A percentile compares a stretch with the other conserved stretches of the same genome.
Evolutionary conservation across 2,888 invertebrate species (phyloP).

Genomic region (Chirona hameri): DNA sequence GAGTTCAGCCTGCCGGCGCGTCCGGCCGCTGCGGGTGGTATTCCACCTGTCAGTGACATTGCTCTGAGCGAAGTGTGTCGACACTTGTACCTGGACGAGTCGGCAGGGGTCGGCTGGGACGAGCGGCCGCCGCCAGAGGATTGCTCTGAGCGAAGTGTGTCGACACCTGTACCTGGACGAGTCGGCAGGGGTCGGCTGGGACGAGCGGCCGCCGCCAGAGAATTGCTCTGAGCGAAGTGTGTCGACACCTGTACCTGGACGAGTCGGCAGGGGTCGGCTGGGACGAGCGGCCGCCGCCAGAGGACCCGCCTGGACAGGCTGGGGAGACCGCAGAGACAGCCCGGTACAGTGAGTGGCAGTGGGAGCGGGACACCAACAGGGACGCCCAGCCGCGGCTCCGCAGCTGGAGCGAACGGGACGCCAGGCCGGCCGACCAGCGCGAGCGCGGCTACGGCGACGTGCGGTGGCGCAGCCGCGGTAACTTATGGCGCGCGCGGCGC

Average conservation of each 20-base stretch:
- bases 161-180: slow-evolving; percentile 34
- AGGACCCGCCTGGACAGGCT: neutral
- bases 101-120: neutral
- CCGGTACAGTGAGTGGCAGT: neutral
- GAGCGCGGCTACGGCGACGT: no score
- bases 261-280: neutral
- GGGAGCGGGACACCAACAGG: neutral
- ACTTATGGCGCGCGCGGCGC: no score
- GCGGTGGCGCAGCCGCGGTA: no score
- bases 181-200: neutral
- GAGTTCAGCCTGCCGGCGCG: neutral
- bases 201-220: neutral
- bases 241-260: slow-evolving; percentile 35
- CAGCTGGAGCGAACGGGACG: neutral
- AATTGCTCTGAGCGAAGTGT: slow-evolving; percentile 45
- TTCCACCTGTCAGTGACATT: slow-evolving; percentile 47
- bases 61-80: slow-evolving; percentile 44
- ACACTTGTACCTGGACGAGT: slow-evolving; percentile 33
- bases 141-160: slow-evolving; percentile 45
- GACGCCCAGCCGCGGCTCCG: neutral
- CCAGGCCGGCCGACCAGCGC: no score
- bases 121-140: slow-evolving; percentile 2
- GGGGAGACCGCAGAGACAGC: neutral
- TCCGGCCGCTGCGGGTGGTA: slow-evolving; percentile 39
- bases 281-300: neutral